Conservation (phyloP, 2,888 invertebrate genomes). For the Neoaliturus tenellus region DNA sequence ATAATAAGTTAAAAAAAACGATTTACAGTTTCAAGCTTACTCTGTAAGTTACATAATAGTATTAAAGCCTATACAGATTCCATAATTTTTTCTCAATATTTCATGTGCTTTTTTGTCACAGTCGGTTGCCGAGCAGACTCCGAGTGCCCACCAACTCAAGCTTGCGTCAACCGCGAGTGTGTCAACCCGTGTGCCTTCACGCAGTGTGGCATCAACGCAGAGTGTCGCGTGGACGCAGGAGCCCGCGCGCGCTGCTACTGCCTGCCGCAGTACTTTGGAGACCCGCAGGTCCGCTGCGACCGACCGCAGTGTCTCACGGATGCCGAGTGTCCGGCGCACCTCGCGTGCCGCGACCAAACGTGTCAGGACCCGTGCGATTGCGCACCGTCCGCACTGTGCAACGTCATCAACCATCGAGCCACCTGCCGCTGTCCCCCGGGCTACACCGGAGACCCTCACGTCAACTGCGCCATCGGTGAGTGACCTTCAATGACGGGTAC, state of each 20-base stretch:
- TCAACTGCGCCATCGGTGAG: conserved; percentile 79
- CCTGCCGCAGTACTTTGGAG: conserved; percentile 83
- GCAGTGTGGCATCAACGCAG: conserved; percentile 88
- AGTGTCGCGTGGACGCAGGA: conserved; percentile 79
- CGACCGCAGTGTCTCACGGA: conserved; percentile 86
- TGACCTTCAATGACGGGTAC: no score
- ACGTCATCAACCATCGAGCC: conserved; percentile 84
- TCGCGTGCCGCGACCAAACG: conserved; percentile 85
- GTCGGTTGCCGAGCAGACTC: conserved; percentile 91
- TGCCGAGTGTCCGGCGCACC: conserved; percentile 85
- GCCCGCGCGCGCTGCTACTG: conserved; percentile 88
- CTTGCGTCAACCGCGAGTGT: conserved; percentile 89
- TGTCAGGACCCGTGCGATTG: conserved; percentile 93
- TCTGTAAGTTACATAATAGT: no score
- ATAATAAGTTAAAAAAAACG: no score
- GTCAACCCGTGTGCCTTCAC: conserved; percentile 86
- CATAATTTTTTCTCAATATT: no score
- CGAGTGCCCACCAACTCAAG: conserved; percentile 88
- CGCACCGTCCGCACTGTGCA: conserved; percentile 85
- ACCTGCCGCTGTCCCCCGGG: conserved; percentile 90
- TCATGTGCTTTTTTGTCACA: conserved; percentile 69
- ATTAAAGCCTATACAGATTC: no score
- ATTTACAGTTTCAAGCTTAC: no score
- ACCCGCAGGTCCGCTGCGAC: conserved; percentile 86
- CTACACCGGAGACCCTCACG: conserved; percentile 85